phyloP scores from a whole-genome alignment of 2,888 invertebrate genomes.

The Limnephilus auricula region DNA sequence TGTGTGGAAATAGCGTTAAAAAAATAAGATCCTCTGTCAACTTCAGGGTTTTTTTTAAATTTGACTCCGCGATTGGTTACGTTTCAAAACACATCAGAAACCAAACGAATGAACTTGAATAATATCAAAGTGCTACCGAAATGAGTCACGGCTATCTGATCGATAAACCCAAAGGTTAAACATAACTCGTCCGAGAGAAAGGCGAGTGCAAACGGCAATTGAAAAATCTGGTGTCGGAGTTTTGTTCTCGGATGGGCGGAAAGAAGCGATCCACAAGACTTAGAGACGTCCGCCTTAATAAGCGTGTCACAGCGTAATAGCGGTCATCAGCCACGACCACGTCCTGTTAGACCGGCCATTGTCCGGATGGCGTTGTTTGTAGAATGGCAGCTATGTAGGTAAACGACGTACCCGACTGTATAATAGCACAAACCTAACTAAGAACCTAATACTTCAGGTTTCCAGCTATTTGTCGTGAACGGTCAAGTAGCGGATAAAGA shows the following conservation, averaged over 20 bases:
- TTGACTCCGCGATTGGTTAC: neutral
- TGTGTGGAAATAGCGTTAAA: too few species aligned
- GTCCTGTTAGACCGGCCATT: conserved; percentile 31
- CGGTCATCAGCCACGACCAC: conserved; percentile 44
- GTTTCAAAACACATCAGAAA: neutral
- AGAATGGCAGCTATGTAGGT: neutral
- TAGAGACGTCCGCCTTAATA: conserved; percentile 41
- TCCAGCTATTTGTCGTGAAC: conserved; percentile 2
- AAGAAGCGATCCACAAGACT: conserved; percentile 3
- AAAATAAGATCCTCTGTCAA: neutral
- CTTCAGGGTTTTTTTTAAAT: neutral
- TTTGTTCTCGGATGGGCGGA: conserved; percentile 6
- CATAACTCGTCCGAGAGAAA: neutral
- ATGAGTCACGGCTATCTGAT: neutral
- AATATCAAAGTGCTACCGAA: neutral
- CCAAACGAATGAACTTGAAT: neutral
- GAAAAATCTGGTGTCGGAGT: conserved; percentile 16
- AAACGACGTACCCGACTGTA: neutral
- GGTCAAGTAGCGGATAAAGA: conserved; percentile 6
- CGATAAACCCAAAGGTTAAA: conserved; percentile 9
- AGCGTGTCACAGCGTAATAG: conserved; percentile 48
- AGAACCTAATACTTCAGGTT: neutral
- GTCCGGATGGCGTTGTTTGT: conserved; percentile 20
- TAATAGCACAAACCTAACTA: neutral
- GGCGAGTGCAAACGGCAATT: conserved; percentile 15